phyloP scores from a whole-genome alignment of 1,140 invertebrate genomes.

The Bombus cullumanus region DNA sequence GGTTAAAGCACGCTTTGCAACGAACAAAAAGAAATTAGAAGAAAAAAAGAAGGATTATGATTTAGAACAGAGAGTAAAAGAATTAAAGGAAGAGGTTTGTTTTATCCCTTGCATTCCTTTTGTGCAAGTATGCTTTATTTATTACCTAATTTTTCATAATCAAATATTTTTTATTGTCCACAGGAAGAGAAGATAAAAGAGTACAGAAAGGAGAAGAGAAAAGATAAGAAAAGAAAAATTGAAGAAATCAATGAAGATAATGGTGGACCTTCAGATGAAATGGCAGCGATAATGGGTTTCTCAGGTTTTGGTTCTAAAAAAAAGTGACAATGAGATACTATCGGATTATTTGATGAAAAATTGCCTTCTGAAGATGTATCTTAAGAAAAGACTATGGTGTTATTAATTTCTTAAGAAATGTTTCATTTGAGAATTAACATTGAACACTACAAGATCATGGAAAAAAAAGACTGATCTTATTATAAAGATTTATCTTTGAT shows the following conservation, averaged over 20 bases:
- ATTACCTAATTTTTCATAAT: slow-evolving; percentile 39
- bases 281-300: slow-evolving; percentile 98
- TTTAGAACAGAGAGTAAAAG: slow-evolving; percentile 94
- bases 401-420: background rate
- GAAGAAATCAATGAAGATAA: slow-evolving; percentile 88
- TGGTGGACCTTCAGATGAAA: slow-evolving; percentile 88
- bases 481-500: slow-evolving; percentile 23
- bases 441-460: slow-evolving; percentile 39
- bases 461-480: slow-evolving; percentile 49
- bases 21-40: slow-evolving; percentile 97
- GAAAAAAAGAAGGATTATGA: slow-evolving; percentile 99
- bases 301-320: slow-evolving; percentile 97
- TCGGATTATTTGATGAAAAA: background rate
- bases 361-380: background rate
- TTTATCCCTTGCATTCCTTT: background rate
- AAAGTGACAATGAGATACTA: slow-evolving; percentile 82
- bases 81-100: slow-evolving; percentile 95
- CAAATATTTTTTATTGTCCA: slow-evolving; percentile 36
- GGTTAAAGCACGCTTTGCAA: slow-evolving; percentile 96
- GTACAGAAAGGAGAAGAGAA: slow-evolving; percentile 94
- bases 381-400: slow-evolving; percentile 3
- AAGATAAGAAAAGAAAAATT: slow-evolving; percentile 94
- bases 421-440: slow-evolving; percentile 23
- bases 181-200: slow-evolving; percentile 97
- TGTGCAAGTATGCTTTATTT: background rate